phyloP scores from a whole-genome alignment of 2,888 invertebrate genomes.

The Apotomis turbidana region DNA sequence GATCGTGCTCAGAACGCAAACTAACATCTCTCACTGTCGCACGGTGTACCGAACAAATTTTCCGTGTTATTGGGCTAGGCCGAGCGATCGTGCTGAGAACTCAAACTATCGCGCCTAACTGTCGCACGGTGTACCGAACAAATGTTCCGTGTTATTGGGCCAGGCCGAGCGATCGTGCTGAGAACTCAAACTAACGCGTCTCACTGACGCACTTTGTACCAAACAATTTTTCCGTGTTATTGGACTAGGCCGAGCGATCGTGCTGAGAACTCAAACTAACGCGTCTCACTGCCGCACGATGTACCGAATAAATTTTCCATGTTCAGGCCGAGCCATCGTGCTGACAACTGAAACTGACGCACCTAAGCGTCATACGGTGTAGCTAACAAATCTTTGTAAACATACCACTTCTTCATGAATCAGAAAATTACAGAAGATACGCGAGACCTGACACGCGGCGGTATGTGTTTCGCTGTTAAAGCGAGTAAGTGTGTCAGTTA shows the following conservation, averaged over 20 bases:
- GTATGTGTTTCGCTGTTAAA: too few species aligned
- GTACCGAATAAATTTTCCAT: not conserved
- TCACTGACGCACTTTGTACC: not conserved
- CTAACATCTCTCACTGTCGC: too few species aligned
- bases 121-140: not conserved
- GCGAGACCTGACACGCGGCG: too few species aligned
- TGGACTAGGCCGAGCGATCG: conserved; percentile 31
- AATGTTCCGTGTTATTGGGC: not conserved
- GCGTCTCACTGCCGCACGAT: not conserved
- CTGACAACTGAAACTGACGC: too few species aligned
- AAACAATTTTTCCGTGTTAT: conserved; percentile 32
- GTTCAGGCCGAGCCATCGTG: too few species aligned
- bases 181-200: too few species aligned
- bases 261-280: conserved; percentile 1
- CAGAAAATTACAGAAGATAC: too few species aligned
- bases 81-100: conserved; percentile 15
- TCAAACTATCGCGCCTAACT: not conserved
- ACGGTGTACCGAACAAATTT: conserved; percentile 13
- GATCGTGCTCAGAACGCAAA: too few species aligned
- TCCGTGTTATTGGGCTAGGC: conserved; percentile 37
- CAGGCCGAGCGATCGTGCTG: too few species aligned
- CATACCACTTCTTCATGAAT: too few species aligned
- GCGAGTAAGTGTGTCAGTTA: not conserved
- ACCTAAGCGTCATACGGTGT: too few species aligned
- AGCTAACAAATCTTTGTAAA: conserved; percentile 16